Conservation (phyloP, 2,797 vertebrate species). For the Florisuga fusca region DNA sequence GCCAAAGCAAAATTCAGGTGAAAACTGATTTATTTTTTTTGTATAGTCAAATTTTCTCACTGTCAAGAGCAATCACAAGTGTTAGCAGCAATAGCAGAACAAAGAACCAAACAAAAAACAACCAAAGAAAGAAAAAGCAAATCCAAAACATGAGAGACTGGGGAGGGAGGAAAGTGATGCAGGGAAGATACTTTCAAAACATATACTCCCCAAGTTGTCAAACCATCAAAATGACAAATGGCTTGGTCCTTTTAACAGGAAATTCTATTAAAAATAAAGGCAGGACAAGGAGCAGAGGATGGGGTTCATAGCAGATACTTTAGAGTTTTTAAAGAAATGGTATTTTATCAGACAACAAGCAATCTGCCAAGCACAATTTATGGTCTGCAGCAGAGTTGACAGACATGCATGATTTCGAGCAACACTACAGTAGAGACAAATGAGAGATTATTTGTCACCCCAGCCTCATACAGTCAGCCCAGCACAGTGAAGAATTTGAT, state of each 20-base stretch:
- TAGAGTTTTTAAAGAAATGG: neutral
- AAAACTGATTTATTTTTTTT: neutral
- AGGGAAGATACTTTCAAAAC: neutral
- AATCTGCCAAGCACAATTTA: neutral
- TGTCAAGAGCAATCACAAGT: neutral
- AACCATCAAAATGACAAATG: neutral
- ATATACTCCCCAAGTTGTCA: neutral
- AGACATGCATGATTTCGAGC: neutral
- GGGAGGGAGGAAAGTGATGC: neutral
- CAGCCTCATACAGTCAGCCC: neutral
- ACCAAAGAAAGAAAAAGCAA: neutral
- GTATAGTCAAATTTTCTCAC: neutral
- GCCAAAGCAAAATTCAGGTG: neutral
- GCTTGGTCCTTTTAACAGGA: neutral
- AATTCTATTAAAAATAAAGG: neutral
- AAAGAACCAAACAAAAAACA: neutral
- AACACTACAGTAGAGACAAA: neutral
- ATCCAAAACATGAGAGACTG: neutral
- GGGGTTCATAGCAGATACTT: neutral
- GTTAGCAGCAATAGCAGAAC: neutral
- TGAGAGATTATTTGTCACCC: neutral
- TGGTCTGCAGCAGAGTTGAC: neutral
- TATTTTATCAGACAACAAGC: neutral
- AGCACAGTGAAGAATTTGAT: neutral
- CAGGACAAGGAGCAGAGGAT: neutral